Evolutionary conservation across 2,113 vertebrate genomes (phyloP), one percentile per base, ranked within the genome.

Genomic region (Trachemys scripta): DNA sequence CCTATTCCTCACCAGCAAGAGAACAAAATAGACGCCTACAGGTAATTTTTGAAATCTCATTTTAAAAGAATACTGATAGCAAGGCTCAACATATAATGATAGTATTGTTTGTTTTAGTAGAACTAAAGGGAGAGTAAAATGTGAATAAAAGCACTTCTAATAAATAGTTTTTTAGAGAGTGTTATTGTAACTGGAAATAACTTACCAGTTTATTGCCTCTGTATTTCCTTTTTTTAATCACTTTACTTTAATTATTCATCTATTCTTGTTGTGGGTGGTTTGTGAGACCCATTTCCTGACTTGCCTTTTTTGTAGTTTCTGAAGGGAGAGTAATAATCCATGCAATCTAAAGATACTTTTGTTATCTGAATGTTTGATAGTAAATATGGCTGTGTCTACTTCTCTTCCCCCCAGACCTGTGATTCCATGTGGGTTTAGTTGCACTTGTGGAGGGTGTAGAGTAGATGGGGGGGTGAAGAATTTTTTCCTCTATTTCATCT

Each of bases 1-100:
- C 99, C 50, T 99, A 99, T 93, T 98, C 99, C 82, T 99, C 99
- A 87, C 99, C 99, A 96, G 99, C 99, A 93, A 98, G 99, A 98
- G 99, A 99, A 82, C 99, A 99, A 94, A 99, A 98, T 90, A 98
- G 99, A 89, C 99, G 99, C 98, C 98, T 99, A 91, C 99, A 99
- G 99, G 99, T 99, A 95, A 99, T 96, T 83, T 35, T 84, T 84
- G 50, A 79, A 56, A 72, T 94, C 12, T 90, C 47, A 79, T 93
- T 88, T 93, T 88, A 93, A 92, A 59, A 78, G 79, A 94, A 59
- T 92, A 42, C 47, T 6, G 59, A 6, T 96, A 51, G 47, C 84
- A 91, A 85, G 87, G 12, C 72, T 72, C 65, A 35, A 54, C 90
- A 12, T 31, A 5, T 6, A 6, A 92, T 89, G 90, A 31, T 35